Conservation (phyloP, 2,888 invertebrate genomes). For the Drosophila melanosoma region DNA sequence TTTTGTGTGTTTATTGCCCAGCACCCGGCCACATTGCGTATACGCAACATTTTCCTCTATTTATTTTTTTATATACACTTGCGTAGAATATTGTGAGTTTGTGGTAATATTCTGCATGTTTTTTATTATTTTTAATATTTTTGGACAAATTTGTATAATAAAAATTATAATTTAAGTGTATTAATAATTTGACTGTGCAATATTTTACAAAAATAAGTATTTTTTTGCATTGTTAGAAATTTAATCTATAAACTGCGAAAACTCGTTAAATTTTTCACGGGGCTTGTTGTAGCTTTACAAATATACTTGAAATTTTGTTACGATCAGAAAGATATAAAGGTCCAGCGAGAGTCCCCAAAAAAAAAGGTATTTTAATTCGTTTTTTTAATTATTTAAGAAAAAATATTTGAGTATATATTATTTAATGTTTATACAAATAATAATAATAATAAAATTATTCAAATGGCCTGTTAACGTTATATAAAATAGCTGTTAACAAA, state of each 20-base stretch:
- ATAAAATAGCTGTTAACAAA: background rate
- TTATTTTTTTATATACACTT: background rate
- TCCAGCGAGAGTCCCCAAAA: background rate
- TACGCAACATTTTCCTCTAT: conserved; percentile 53
- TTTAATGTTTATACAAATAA: background rate
- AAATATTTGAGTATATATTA: background rate
- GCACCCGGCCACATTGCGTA: conserved; percentile 59
- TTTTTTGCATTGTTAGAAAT: background rate
- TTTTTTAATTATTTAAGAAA: background rate
- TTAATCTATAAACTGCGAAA: background rate
- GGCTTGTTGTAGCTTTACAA: background rate
- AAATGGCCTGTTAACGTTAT: background rate
- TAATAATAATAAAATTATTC: background rate
- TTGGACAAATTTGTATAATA: background rate
- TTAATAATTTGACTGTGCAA: background rate
- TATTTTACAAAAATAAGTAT: background rate
- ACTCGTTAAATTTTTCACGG: background rate
- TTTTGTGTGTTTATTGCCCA: conserved; percentile 58
- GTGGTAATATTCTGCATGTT: background rate
- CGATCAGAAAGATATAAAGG: background rate
- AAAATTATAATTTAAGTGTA: background rate
- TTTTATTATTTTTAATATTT: background rate
- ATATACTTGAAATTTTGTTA: background rate
- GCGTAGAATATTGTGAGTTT: background rate
- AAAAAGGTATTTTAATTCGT: background rate